phyloP scores from a whole-genome alignment of 2,113 vertebrate species.

The Campylomormyrus tamandua region DNA sequence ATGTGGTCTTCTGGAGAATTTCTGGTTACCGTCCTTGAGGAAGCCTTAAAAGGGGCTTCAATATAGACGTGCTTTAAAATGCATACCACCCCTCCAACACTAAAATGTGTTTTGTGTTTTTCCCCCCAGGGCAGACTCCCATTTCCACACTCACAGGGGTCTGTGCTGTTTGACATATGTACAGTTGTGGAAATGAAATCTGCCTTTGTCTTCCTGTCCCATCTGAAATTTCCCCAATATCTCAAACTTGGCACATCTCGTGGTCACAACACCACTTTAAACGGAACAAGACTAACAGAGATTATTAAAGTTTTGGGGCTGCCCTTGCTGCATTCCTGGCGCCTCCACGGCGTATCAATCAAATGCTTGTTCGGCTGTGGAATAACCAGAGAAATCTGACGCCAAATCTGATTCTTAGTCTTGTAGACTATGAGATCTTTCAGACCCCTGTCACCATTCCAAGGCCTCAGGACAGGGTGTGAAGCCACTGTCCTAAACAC shows the following conservation, averaged over 20 bases:
- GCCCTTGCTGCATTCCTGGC: neutral
- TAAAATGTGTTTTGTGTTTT: neutral
- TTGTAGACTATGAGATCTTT: neutral
- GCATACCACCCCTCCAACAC: neutral
- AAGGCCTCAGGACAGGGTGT: neutral
- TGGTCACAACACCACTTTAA: neutral
- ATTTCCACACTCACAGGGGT: neutral
- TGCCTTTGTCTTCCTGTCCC: neutral
- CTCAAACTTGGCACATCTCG: constrained; percentile 1
- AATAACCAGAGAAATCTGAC: constrained; percentile 2
- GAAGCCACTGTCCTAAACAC: neutral
- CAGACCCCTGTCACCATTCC: neutral
- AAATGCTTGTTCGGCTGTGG: neutral
- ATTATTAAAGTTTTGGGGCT: constrained; percentile 7
- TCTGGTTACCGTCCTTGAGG: neutral
- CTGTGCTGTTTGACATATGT: neutral
- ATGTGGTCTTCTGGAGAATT: neutral
- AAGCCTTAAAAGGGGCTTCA: neutral
- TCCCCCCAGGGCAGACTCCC: neutral
- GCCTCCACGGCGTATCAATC: neutral
- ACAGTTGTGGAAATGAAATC: constrained; percentile 2
- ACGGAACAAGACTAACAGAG: neutral
- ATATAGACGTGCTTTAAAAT: neutral
- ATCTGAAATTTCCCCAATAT: neutral
- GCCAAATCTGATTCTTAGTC: neutral